phyloP scores from a whole-genome alignment of 2,797 vertebrate genomes.

The Agapornis canus region DNA sequence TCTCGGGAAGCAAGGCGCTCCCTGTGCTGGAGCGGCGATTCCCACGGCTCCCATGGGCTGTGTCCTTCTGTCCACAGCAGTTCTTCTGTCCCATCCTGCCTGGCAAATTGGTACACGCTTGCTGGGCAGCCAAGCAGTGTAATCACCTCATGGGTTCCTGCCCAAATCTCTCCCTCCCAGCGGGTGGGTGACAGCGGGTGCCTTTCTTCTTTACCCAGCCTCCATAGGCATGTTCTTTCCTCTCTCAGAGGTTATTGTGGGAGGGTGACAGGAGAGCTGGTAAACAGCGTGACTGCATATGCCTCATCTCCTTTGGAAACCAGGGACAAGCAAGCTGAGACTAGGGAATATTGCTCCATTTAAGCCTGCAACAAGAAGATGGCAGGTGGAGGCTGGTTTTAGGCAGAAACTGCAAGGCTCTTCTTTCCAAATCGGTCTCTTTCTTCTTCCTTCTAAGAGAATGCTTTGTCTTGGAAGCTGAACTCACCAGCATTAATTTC shows the following conservation, averaged over 20 bases:
- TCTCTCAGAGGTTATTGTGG: slow-evolving; percentile 47
- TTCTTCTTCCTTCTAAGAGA: slow-evolving; percentile 16
- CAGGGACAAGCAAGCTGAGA: slow-evolving; percentile 20
- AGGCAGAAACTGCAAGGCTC: background rate
- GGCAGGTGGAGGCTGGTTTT: slow-evolving; percentile 50
- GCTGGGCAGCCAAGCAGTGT: background rate
- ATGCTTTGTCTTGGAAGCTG: slow-evolving; percentile 43
- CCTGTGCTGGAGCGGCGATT: background rate
- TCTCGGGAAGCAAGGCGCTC: background rate
- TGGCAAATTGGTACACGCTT: fast-evolving
- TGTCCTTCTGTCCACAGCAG: background rate
- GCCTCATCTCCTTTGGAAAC: slow-evolving; percentile 54
- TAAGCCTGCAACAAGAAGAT: slow-evolving; percentile 31
- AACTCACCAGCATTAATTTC: background rate
- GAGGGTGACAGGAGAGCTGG: slow-evolving; percentile 56
- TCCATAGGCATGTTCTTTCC: background rate
- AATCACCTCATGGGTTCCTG: background rate
- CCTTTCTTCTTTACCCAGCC: background rate
- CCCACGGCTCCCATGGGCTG: background rate
- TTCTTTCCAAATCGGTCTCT: slow-evolving; percentile 5
- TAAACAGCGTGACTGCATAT: slow-evolving; percentile 39
- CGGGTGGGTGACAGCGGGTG: background rate
- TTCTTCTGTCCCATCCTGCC: background rate
- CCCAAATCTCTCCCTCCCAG: background rate
- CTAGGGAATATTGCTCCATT: slow-evolving; percentile 45